These are phyloP conservation scores for Galerucella pusilla DNA, from an alignment of 2,888 invertebrate genomes.

Conservation along the genomic window DNA sequence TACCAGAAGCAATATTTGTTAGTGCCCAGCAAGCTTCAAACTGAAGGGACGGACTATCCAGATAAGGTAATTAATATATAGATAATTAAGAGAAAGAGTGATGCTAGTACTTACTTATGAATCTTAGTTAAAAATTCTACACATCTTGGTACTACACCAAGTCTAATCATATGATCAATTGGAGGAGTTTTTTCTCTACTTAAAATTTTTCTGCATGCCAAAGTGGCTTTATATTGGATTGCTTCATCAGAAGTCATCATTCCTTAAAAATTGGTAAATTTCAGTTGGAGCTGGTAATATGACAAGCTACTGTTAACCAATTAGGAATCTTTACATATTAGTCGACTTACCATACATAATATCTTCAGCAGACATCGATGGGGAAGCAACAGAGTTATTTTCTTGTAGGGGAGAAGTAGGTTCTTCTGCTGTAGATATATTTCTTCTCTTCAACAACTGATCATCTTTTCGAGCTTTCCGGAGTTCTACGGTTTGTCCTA, in stretches of 20 bases:
- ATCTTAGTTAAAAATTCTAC: constrained; percentile 78
- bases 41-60: constrained; percentile 76
- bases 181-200: constrained; percentile 92
- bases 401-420: constrained; percentile 68
- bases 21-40: constrained; percentile 98
- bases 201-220: constrained; percentile 87
- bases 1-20: constrained; percentile 97
- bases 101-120: constrained; percentile 72
- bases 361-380: constrained; percentile 74
- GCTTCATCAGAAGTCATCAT: constrained; percentile 75
- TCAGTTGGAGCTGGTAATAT: not conserved
- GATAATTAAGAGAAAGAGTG: not conserved
- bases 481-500: constrained; percentile 89
- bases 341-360: constrained; percentile 72
- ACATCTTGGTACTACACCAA: constrained; percentile 86
- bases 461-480: constrained; percentile 95
- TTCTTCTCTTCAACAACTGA: constrained; percentile 90
- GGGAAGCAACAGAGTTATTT: constrained; percentile 62
- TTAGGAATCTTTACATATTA: not conserved
- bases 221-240: constrained; percentile 77
- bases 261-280: constrained; percentile 60
- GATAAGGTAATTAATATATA: constrained; percentile 49
- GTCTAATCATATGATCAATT: constrained; percentile 84
- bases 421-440: constrained; percentile 74
- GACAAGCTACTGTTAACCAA: constrained; percentile 13